phyloP scores from a whole-genome alignment of 1,140 invertebrate species.

The Drosophila bocqueti region DNA sequence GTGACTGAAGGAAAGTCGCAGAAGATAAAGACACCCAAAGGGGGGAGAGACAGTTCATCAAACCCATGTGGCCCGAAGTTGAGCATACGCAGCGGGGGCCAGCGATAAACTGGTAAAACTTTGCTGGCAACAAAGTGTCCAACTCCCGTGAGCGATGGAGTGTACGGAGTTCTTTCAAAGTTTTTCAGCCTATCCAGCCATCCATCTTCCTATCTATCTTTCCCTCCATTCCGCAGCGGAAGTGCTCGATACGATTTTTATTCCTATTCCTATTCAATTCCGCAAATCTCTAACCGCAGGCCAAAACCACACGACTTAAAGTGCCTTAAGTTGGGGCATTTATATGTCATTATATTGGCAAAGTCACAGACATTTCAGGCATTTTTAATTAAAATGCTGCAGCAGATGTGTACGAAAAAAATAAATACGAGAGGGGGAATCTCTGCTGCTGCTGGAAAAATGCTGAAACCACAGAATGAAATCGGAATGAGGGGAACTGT shows the following conservation, averaged over 20 bases:
- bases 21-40: neutral
- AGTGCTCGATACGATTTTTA: slow-evolving; percentile 29
- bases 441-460: slow-evolving; percentile 25
- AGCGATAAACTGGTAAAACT: slow-evolving; percentile 33
- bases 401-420: slow-evolving; percentile 49
- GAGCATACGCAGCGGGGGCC: slow-evolving; percentile 53
- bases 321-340: slow-evolving; percentile 52
- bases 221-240: slow-evolving; percentile 15
- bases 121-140: slow-evolving; percentile 19
- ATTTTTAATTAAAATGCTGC: slow-evolving; percentile 76
- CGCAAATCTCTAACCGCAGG: slow-evolving; percentile 25
- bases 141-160: slow-evolving; percentile 25
- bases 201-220: slow-evolving; percentile 29
- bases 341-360: slow-evolving; percentile 62
- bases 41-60: slow-evolving; percentile 39
- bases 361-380: slow-evolving; percentile 44
- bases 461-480: slow-evolving; percentile 63
- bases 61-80: slow-evolving; percentile 36
- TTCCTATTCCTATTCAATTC: slow-evolving; percentile 34
- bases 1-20: slow-evolving; percentile 52
- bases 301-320: slow-evolving; percentile 53
- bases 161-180: slow-evolving; percentile 36
- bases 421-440: slow-evolving; percentile 7
- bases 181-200: slow-evolving; percentile 29
- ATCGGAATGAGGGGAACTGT: slow-evolving; percentile 13